Evolutionary conservation across 2,888 invertebrate species (phyloP).

Genomic region (Punctoribates punctum): DNA sequence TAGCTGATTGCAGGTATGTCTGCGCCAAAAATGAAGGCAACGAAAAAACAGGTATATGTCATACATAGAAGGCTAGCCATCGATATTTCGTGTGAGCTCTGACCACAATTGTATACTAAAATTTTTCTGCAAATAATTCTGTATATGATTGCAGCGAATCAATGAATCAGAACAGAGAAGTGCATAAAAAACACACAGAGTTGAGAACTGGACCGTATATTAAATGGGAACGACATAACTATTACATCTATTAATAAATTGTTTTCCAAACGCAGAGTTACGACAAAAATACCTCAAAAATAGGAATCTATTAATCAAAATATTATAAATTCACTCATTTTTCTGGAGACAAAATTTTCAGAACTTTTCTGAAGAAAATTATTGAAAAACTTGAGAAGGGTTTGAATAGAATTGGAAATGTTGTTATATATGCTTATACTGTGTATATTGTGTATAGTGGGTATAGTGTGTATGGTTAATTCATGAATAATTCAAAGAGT

Average conservation of each 20-base stretch:
- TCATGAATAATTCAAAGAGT: constrained; percentile 26
- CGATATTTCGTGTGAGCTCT: neutral
- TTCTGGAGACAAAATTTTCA: too few relatives aligned
- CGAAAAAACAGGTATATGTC: constrained; percentile 34
- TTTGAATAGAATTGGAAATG: too few relatives aligned
- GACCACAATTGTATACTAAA: neutral
- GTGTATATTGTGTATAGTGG: too few relatives aligned
- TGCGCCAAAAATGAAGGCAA: constrained; percentile 12
- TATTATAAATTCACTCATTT: too few relatives aligned
- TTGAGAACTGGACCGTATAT: neutral
- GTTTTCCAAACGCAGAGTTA: neutral
- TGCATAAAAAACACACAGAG: neutral
- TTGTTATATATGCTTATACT: too few relatives aligned
- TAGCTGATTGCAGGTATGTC: constrained; percentile 32
- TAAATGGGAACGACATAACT: neutral
- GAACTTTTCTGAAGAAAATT: too few relatives aligned
- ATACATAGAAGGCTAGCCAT: neutral
- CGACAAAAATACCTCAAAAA: neutral
- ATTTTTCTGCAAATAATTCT: constrained; percentile 15
- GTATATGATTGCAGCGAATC: constrained; percentile 6
- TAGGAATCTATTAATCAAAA: too few relatives aligned
- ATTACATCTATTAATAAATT: constrained; percentile 9
- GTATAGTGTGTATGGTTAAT: neutral
- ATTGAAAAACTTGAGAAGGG: too few relatives aligned
- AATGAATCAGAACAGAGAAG: constrained; percentile 10